Evolutionary conservation across 1,140 invertebrate species (phyloP).

Genomic region (Ostrea denselamellosa): DNA sequence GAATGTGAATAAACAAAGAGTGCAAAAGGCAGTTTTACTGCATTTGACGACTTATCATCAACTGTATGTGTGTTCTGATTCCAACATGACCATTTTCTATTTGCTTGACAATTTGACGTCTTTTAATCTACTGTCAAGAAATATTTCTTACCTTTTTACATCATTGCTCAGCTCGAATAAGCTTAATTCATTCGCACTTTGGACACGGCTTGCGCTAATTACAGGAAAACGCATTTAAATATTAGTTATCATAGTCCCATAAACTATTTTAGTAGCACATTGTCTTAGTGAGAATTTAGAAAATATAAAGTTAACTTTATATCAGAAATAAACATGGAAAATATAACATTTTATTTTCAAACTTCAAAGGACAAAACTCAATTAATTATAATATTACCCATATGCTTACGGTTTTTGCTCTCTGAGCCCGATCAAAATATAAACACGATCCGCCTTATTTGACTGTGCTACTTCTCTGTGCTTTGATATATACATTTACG

Average conservation of each 20-base stretch:
- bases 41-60: neutral
- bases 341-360: too few species aligned
- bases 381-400: too few species aligned
- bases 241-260: neutral
- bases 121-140: neutral
- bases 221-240: neutral
- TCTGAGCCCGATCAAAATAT: too few species aligned
- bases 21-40: neutral
- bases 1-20: neutral
- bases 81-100: neutral
- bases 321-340: too few species aligned
- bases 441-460: too few species aligned
- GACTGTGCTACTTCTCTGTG: too few species aligned
- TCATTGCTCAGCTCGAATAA: neutral
- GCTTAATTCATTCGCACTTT: constrained; percentile 34
- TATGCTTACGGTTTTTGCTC: too few species aligned
- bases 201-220: constrained; percentile 7
- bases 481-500: too few species aligned
- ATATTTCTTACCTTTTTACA: constrained; percentile 29
- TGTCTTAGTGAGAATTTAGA: too few species aligned
- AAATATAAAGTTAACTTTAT: too few species aligned
- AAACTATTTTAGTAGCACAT: too few species aligned
- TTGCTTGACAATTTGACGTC: neutral
- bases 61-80: neutral
- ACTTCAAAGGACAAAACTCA: too few species aligned